Percentiles rank a stretch among this genome's conserved stretches.
These are phyloP conservation scores for Diplosoma virens DNA, from an alignment of 23 tunicate species.

Conservation along the genomic window DNA sequence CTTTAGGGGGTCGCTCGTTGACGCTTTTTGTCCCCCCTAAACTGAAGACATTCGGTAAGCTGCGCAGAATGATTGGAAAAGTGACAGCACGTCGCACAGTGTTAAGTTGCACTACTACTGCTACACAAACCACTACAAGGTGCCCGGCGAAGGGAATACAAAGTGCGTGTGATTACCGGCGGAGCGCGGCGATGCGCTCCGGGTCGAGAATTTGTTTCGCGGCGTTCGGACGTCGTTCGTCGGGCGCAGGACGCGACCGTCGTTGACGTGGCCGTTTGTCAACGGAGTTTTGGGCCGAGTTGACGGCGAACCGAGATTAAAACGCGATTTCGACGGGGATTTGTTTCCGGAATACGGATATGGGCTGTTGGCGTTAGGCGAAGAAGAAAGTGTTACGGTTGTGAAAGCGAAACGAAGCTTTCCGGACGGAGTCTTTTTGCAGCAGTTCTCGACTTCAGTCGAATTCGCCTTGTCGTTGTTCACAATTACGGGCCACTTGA, in stretches of 20 bases:
- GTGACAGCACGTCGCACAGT: too few species aligned
- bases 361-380: too few species aligned
- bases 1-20: too few species aligned
- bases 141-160: constrained; percentile 49
- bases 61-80: too few species aligned
- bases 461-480: background rate
- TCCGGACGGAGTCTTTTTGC: background rate
- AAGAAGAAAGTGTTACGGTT: background rate
- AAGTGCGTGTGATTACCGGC: constrained; percentile 19
- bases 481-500: background rate
- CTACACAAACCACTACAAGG: too few species aligned
- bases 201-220: background rate
- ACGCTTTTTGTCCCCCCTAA: too few species aligned
- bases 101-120: too few species aligned
- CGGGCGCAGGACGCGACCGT: background rate
- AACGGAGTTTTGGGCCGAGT: background rate
- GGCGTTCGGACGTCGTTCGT: background rate
- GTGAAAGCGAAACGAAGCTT: constrained; percentile 8
- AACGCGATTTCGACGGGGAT: background rate
- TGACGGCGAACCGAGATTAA: constrained; percentile 21
- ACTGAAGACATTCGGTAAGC: too few species aligned
- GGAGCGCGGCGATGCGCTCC: background rate
- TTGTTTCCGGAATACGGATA: background rate
- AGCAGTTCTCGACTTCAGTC: background rate
- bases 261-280: background rate